Conservation (phyloP, 2,888 invertebrate genomes). For the Apodemia mormo region DNA sequence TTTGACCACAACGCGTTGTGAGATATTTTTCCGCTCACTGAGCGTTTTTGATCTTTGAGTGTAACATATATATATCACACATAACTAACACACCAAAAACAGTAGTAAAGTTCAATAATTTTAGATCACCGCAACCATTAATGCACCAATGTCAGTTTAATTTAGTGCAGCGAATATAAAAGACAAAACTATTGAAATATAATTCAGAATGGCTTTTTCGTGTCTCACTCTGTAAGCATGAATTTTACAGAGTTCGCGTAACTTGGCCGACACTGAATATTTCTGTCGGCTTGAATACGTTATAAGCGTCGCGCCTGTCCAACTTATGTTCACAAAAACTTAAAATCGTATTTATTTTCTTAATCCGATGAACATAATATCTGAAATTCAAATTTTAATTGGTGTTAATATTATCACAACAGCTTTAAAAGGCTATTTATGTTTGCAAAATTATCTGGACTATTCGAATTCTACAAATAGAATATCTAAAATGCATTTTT, state of each 20-base stretch:
- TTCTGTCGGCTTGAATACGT: constrained; percentile 41
- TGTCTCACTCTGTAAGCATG: constrained; percentile 55
- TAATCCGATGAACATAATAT: constrained; percentile 23
- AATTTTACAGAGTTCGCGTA: constrained; percentile 40
- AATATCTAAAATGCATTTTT: no score
- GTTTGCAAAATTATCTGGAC: no score
- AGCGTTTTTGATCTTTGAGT: no score
- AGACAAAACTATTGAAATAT: constrained; percentile 21
- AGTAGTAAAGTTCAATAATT: no score
- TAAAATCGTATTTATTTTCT: constrained; percentile 18
- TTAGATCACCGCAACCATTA: not conserved
- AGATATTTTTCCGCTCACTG: no score
- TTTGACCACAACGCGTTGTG: no score
- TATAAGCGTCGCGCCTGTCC: constrained; percentile 35
- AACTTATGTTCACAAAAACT: constrained; percentile 29
- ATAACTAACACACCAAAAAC: no score
- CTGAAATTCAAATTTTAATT: constrained; percentile 28
- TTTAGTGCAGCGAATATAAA: constrained; percentile 1
- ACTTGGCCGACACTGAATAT: constrained; percentile 46
- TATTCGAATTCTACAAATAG: no score
- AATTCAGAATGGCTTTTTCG: constrained; percentile 65
- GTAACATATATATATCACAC: no score
- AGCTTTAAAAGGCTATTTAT: not conserved
- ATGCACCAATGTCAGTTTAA: not conserved
- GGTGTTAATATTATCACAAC: not conserved